phyloP scores from a whole-genome alignment of 2,888 invertebrate species.

The Bombyx huttoni region DNA sequence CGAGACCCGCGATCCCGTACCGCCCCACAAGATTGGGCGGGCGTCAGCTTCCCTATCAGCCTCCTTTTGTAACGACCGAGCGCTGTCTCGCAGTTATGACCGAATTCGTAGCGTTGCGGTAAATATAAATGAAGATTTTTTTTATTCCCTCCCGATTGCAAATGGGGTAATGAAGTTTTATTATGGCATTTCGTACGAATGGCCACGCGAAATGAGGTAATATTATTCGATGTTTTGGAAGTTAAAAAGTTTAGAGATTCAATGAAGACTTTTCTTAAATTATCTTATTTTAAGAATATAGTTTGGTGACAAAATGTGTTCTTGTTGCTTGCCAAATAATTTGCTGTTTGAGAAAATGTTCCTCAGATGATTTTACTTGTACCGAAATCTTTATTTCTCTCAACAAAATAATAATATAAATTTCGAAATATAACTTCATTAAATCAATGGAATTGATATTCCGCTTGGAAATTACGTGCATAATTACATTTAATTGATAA shows the following conservation, averaged over 20 bases:
- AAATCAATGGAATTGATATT: too few species aligned
- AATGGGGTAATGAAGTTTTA: slow-evolving; percentile 21
- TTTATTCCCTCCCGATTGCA: slow-evolving; percentile 15
- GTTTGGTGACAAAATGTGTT: too few species aligned
- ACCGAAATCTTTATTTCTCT: too few species aligned
- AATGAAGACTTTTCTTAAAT: too few species aligned
- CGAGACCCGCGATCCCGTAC: not conserved
- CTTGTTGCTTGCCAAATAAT: too few species aligned
- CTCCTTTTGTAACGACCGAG: slow-evolving; percentile 11
- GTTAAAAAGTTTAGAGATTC: not conserved
- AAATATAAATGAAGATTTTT: slow-evolving; percentile 23
- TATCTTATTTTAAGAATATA: too few species aligned
- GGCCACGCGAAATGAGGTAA: slow-evolving; percentile 5
- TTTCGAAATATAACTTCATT: too few species aligned
- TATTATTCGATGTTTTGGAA: slow-evolving; percentile 3
- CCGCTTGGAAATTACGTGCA: too few species aligned
- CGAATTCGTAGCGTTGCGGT: slow-evolving; percentile 14
- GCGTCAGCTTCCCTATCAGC: slow-evolving; percentile 5
- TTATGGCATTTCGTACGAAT: slow-evolving; percentile 12
- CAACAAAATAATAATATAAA: too few species aligned
- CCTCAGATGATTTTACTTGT: too few species aligned
- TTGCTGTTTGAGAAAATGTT: too few species aligned
- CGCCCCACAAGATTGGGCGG: not conserved
- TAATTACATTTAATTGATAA: too few species aligned
- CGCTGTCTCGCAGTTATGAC: slow-evolving; percentile 8